Evolutionary conservation across 2,888 invertebrate species (phyloP).

Genomic region (Cremastinae sp.): DNA sequence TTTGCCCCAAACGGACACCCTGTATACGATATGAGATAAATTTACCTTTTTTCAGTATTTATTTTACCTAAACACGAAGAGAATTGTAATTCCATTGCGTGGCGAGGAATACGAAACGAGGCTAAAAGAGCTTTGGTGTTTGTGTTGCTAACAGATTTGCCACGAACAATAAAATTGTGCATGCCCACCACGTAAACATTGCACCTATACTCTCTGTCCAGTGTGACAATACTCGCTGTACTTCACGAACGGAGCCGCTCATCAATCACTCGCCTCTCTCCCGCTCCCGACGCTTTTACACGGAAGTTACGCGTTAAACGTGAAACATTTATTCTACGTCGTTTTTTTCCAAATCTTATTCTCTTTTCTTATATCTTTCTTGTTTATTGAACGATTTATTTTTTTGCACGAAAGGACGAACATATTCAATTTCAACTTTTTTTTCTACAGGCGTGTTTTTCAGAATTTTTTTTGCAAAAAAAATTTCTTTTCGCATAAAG

Average conservation of each 20-base stretch:
- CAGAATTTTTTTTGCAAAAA: too few relatives aligned
- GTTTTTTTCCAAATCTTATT: background rate
- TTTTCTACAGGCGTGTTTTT: too few relatives aligned
- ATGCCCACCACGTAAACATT: conserved; percentile 46
- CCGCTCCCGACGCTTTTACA: conserved; percentile 26
- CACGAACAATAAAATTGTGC: conserved; percentile 41
- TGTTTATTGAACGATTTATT: background rate
- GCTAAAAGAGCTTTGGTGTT: conserved; percentile 12
- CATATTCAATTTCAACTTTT: too few relatives aligned
- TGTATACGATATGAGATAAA: conserved; percentile 8
- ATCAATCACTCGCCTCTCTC: conserved; percentile 54
- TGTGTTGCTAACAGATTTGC: conserved; percentile 32
- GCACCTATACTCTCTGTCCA: conserved; percentile 31
- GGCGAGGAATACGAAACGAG: conserved; percentile 30
- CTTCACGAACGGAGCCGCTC: conserved; percentile 10
- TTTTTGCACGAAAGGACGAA: background rate
- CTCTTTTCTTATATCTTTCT: background rate
- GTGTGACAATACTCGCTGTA: background rate
- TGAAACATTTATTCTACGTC: conserved; percentile 43
- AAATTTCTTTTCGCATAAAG: too few relatives aligned
- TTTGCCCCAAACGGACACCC: conserved; percentile 18
- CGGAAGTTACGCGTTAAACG: conserved; percentile 57
- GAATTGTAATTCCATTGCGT: conserved; percentile 43
- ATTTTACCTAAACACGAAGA: conserved; percentile 4
- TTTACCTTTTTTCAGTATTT: conserved; percentile 37